Conservation (phyloP, 2,888 invertebrate species). For the Eristalis tenax region DNA sequence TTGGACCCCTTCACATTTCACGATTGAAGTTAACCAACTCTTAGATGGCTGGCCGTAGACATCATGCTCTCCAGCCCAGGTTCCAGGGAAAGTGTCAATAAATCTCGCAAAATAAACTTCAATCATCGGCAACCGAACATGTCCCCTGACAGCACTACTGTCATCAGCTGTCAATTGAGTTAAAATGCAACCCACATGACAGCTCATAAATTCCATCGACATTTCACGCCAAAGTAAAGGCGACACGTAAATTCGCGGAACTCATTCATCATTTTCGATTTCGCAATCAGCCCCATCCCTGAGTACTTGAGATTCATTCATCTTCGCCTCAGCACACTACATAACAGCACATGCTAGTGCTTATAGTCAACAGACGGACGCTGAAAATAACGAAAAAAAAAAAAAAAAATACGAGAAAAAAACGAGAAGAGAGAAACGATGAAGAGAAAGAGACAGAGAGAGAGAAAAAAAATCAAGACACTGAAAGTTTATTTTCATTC, state of each 20-base stretch:
- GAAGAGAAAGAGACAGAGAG: background rate
- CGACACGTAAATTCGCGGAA: constrained; percentile 40
- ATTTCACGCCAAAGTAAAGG: constrained; percentile 18
- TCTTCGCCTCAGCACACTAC: constrained; percentile 19
- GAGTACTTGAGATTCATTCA: constrained; percentile 43
- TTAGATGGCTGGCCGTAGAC: no score
- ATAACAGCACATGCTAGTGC: constrained; percentile 32
- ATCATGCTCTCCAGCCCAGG: no score
- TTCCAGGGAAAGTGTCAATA: no score
- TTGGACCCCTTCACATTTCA: no score
- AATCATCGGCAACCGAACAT: background rate
- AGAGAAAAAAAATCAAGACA: constrained; percentile 33
- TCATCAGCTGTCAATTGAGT: background rate
- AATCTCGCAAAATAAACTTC: no score
- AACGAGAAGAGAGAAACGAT: background rate
- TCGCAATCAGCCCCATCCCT: constrained; percentile 24
- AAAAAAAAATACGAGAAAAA: no score
- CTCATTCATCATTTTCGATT: constrained; percentile 53
- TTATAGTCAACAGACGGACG: constrained; percentile 30
- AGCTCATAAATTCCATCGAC: background rate
- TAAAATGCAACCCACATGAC: background rate
- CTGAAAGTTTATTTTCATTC: constrained; percentile 37
- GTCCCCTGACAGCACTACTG: background rate
- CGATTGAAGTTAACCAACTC: no score
- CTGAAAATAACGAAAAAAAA: background rate